Evolutionary conservation across 2,113 vertebrate species (phyloP).

Genomic region (Myodes glareolus): DNA sequence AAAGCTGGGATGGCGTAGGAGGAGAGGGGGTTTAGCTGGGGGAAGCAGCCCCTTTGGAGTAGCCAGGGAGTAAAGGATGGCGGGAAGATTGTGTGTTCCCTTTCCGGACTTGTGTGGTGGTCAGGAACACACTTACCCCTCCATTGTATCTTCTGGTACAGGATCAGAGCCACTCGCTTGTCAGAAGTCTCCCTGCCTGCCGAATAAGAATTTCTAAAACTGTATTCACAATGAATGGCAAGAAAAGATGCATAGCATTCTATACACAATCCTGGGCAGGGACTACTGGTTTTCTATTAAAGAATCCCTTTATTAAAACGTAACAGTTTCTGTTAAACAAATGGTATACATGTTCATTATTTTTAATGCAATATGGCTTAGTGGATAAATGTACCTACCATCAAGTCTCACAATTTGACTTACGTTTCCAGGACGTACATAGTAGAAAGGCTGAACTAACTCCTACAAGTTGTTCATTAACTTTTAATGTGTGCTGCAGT

Average conservation of each 20-base stretch:
- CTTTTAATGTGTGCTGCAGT: too few species aligned
- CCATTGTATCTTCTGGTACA: too few species aligned
- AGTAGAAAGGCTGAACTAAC: neutral
- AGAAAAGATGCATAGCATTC: neutral
- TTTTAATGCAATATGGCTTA: neutral
- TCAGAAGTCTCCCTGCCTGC: too few species aligned
- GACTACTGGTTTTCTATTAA: constrained; percentile 6
- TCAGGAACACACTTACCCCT: too few species aligned
- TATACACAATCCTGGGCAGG: neutral
- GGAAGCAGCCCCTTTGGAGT: too few species aligned
- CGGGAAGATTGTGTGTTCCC: too few species aligned
- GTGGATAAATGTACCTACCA: neutral
- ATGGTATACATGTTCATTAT: neutral
- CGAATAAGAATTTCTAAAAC: neutral
- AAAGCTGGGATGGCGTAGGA: too few species aligned
- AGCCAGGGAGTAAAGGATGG: too few species aligned
- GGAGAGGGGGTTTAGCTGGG: too few species aligned
- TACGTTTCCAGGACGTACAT: neutral
- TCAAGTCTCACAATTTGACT: too few species aligned
- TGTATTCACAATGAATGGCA: neutral
- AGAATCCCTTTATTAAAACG: neutral
- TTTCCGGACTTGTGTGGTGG: too few species aligned
- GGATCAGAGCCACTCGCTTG: too few species aligned
- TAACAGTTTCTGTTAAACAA: neutral
- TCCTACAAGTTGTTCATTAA: neutral